Evolutionary conservation across 2,888 invertebrate genomes (phyloP).

Genomic region (Drosophila melanosoma): DNA sequence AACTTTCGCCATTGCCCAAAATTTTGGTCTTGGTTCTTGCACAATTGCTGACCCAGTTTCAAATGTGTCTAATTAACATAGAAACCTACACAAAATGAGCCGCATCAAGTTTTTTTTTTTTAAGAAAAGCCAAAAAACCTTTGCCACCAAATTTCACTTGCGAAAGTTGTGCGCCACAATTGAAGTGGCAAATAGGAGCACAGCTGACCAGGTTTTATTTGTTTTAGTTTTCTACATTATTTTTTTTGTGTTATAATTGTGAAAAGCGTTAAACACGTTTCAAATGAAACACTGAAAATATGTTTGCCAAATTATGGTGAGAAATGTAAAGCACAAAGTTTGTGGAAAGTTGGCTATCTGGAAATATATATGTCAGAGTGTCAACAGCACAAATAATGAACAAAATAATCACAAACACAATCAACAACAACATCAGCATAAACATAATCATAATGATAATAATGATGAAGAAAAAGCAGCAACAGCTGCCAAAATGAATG

Average conservation of each 20-base stretch:
- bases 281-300: conserved; percentile 59
- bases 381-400: conserved; percentile 53
- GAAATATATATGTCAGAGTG: conserved; percentile 67
- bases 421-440: conserved; percentile 1
- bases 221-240: conserved; percentile 3
- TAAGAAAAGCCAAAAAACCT: conserved; percentile 28
- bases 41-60: conserved; percentile 11
- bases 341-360: conserved; percentile 70
- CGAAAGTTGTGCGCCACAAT: conserved; percentile 62
- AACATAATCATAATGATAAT: conserved; percentile 38
- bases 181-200: conserved; percentile 52
- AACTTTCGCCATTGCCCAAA: neutral
- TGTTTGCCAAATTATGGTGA: conserved; percentile 65
- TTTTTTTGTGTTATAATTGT: conserved; percentile 17
- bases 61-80: conserved; percentile 48
- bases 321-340: conserved; percentile 47
- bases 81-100: conserved; percentile 33
- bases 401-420: conserved; percentile 37
- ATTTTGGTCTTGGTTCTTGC: neutral
- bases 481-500: conserved; percentile 9
- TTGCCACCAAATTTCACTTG: conserved; percentile 70
- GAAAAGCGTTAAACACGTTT: conserved; percentile 68
- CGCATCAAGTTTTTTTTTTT: conserved; percentile 10
- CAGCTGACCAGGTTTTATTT: conserved; percentile 36
- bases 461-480: conserved; percentile 20